Conservation (phyloP, 2,113 vertebrate genomes). For the Scomber japonicus region DNA sequence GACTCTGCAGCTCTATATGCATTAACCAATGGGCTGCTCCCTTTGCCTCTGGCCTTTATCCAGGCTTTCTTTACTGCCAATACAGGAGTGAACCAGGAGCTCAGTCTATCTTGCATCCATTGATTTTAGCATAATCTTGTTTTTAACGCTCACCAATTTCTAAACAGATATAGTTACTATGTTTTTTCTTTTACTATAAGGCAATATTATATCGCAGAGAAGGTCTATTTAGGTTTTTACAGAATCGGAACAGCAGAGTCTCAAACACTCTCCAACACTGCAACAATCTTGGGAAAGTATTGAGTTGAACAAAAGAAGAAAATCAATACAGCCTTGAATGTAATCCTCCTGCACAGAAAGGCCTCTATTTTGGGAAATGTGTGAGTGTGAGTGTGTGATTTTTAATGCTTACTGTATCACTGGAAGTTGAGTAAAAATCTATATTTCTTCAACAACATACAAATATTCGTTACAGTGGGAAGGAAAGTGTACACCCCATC, state of each 20-base stretch:
- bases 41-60: conserved; percentile 3
- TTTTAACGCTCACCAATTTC: conserved; percentile 12
- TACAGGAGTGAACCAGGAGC: conserved; percentile 17
- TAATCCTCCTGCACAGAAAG: conserved; percentile 33
- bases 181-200: neutral
- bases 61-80: conserved; percentile 18
- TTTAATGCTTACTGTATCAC: conserved; percentile 14
- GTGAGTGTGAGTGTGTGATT: neutral
- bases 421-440: conserved; percentile 26
- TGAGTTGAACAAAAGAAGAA: neutral
- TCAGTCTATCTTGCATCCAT: conserved; percentile 25
- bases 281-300: conserved; percentile 12
- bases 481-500: neutral
- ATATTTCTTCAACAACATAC: conserved; percentile 22
- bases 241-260: conserved; percentile 2
- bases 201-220: neutral
- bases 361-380: conserved; percentile 22
- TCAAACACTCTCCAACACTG: conserved; percentile 24
- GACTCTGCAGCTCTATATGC: conserved; percentile 31
- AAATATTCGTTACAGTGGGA: conserved; percentile 7
- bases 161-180: conserved; percentile 5
- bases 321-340: conserved; percentile 43
- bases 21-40: conserved; percentile 16
- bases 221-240: conserved; percentile 7
- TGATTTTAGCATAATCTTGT: conserved; percentile 29